Evolutionary conservation across 2,888 invertebrate species (phyloP).

Genomic region (Folsomia candida): DNA sequence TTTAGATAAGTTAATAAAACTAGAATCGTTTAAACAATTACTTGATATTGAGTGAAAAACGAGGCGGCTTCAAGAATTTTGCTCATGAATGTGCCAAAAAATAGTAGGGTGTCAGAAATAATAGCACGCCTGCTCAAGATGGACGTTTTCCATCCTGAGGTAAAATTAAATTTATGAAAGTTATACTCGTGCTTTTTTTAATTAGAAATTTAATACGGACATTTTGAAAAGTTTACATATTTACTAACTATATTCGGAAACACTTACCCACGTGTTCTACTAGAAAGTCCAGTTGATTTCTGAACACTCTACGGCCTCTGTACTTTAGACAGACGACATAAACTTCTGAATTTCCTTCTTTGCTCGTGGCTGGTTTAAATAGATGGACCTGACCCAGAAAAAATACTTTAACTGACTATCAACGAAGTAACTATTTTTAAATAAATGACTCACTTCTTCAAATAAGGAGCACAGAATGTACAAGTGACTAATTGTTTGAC

Average conservation of each 20-base stretch:
- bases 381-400: constrained; percentile 62
- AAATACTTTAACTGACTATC: too few relatives aligned
- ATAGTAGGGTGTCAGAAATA: too few relatives aligned
- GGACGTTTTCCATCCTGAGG: too few relatives aligned
- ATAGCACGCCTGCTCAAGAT: too few relatives aligned
- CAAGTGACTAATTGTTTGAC: constrained; percentile 72
- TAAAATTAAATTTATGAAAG: too few relatives aligned
- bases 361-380: constrained; percentile 88
- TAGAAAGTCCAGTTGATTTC: constrained; percentile 57
- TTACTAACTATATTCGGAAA: too few relatives aligned
- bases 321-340: constrained; percentile 75
- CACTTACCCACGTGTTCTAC: constrained; percentile 47
- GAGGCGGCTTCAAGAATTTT: not conserved
- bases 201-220: too few relatives aligned
- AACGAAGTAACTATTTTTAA: not conserved
- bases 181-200: too few relatives aligned
- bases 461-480: constrained; percentile 77
- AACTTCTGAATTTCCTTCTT: constrained; percentile 90
- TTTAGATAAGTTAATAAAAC: too few relatives aligned
- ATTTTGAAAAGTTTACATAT: too few relatives aligned
- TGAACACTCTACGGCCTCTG: constrained; percentile 57
- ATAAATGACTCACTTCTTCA: constrained; percentile 52
- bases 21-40: too few relatives aligned
- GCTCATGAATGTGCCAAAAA: too few relatives aligned
- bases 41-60: not conserved